phyloP scores from a whole-genome alignment of 2,113 vertebrate genomes.

The Tachysurus fulvidraco region DNA sequence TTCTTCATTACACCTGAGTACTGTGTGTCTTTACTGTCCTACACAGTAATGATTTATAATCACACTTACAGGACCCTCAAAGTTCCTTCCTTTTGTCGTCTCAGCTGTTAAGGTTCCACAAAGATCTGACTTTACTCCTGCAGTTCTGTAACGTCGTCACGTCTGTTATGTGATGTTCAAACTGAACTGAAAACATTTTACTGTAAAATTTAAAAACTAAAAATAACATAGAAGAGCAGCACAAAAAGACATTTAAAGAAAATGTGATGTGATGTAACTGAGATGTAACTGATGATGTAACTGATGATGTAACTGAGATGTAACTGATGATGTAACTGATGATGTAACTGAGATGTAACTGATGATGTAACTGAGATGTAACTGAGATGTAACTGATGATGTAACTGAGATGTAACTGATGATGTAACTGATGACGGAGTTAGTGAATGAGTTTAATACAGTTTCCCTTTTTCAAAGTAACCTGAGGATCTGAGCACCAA shows the following conservation, averaged over 20 bases:
- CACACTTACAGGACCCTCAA: no score
- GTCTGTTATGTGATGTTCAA: neutral
- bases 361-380: no score
- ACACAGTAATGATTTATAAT: neutral
- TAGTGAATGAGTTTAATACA: neutral
- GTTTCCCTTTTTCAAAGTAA: neutral
- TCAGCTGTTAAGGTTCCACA: neutral
- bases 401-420: neutral
- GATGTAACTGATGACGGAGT: no score
- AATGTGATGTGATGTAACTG: no score
- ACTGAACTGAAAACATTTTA: neutral
- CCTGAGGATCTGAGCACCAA: conserved; percentile 53
- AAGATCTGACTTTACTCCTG: no score
- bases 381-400: no score
- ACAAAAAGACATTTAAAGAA: no score
- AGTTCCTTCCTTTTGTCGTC: neutral
- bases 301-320: no score
- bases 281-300: no score
- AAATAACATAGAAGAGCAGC: no score
- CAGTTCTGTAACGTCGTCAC: neutral
- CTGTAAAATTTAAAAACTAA: neutral
- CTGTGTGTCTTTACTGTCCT: neutral
- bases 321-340: no score
- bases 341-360: no score
- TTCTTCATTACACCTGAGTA: neutral